Evolutionary conservation across 2,113 vertebrate species (phyloP).

Genomic region (Sinocyclocheilus maitianheensis): DNA sequence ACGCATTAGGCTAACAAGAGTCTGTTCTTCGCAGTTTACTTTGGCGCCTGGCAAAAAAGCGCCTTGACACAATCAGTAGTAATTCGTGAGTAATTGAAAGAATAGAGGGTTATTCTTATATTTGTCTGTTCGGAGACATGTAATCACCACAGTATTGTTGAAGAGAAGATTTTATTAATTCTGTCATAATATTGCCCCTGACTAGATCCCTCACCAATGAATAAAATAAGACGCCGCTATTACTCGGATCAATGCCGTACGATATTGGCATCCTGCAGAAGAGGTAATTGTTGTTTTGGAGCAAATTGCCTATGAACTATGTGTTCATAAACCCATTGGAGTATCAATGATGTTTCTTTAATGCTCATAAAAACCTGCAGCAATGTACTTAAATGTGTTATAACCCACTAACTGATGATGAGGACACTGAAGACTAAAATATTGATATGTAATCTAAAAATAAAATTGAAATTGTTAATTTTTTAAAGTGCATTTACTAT

Average conservation of each 20-base stretch:
- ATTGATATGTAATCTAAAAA: too few species aligned
- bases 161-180: conserved; percentile 52
- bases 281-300: conserved; percentile 47
- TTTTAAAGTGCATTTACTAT: too few species aligned
- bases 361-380: background rate
- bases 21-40: conserved; percentile 76
- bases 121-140: conserved; percentile 47
- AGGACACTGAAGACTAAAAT: background rate
- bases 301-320: background rate
- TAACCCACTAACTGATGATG: background rate
- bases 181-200: conserved; percentile 57
- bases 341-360: background rate
- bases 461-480: too few species aligned
- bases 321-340: conserved; percentile 5
- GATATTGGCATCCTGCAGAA: conserved; percentile 25
- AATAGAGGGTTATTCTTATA: conserved; percentile 53
- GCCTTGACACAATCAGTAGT: conserved; percentile 58
- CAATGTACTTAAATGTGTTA: background rate
- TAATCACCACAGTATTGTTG: conserved; percentile 58
- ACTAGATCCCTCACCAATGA: conserved; percentile 22
- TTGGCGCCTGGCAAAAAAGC: conserved; percentile 58
- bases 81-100: conserved; percentile 59
- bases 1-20: conserved; percentile 85
- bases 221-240: conserved; percentile 44
- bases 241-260: conserved; percentile 40